Base-by-base conservation (phyloP, 2,888 invertebrate genomes). In the Dryocosmus kuriphilus region DNA sequence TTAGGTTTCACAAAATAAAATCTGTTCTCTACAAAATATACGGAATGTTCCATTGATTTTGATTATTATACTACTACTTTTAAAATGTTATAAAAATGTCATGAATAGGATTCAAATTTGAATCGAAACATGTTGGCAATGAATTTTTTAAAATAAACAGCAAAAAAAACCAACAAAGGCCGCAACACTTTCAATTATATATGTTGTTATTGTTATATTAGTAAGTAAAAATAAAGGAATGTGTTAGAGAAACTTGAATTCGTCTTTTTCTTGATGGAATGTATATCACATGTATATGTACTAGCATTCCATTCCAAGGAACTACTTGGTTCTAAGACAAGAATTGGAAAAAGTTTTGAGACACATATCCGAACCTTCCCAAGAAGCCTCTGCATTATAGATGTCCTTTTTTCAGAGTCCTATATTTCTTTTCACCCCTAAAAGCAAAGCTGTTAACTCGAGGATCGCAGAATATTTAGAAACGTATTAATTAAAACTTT, bases 361-460 rank as follows among this genome's bases (percentile, higher is more conserved):
- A 87, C 88, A 86, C 86, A 88, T 83, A 85, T 87, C 86, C 82
- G 86, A 82, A 86, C 83, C 86, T 86, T 88, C 86, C 86, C 86
- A 84, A 86, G 86, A 86, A 86, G 85, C 85, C 88, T 86, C 87
- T 88, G 86, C 88, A 88, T 88, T 87, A 88, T 88, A 88, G 87
- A 88, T 88, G 86, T 85, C 85, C 76, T 78, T 76, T 79, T 77
- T 71, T 77, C 60, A 61, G 75, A 79, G 67, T 61, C 51, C 65
- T 79, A 51, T 51, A 51, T 51, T 27, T 71, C 30, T 11, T 51
- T 71, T 22, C 19, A 11, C 27, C 19, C 41, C 41, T 46, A 41
- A 67, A 67, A 67, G 51, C 7, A 51, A n/a, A 32, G 9, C n/a
- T n/a, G 9, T 24, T 24, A 57, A 57, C 24, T 46, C 27, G 24